These are phyloP conservation scores for Lobophora halterata DNA, from an alignment of 2,888 invertebrate genomes.

Conservation along the genomic window DNA sequence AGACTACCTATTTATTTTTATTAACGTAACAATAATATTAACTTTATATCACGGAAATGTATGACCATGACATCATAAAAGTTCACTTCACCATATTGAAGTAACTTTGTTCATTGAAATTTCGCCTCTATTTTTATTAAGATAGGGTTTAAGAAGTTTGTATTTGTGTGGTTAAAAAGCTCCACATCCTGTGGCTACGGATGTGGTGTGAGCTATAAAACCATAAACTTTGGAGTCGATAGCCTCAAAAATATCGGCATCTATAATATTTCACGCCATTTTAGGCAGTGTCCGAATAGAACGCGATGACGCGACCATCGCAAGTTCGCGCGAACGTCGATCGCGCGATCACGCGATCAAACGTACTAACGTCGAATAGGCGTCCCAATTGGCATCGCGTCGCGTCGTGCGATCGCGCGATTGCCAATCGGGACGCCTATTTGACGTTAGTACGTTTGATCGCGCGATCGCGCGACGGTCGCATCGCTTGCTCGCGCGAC, in stretches of 20 bases:
- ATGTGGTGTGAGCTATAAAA: constrained; percentile 57
- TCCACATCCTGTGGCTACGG: constrained; percentile 66
- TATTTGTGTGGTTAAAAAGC: constrained; percentile 25
- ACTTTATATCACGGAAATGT: constrained; percentile 43
- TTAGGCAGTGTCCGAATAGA: no score
- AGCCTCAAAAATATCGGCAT: constrained; percentile 39
- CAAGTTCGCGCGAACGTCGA: no score
- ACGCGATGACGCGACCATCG: no score
- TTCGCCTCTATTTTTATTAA: constrained; percentile 14
- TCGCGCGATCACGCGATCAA: no score
- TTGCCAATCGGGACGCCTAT: no score
- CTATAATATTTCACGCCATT: constrained; percentile 22
- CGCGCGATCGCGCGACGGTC: no score
- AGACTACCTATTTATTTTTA: constrained; percentile 24
- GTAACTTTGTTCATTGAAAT: constrained; percentile 5
- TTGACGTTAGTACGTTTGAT: no score
- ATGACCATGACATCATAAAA: constrained; percentile 45
- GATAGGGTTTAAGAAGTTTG: constrained; percentile 3
- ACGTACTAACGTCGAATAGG: no score
- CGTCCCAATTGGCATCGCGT: no score
- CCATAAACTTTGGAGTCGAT: constrained; percentile 39
- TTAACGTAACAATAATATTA: constrained; percentile 30
- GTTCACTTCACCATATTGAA: constrained; percentile 19
- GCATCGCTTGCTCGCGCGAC: no score
- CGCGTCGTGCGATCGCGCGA: no score